Evolutionary conservation across 2,888 invertebrate genomes (phyloP), one percentile per base, ranked within the genome.

Genomic region (Eristalis intricaria): DNA sequence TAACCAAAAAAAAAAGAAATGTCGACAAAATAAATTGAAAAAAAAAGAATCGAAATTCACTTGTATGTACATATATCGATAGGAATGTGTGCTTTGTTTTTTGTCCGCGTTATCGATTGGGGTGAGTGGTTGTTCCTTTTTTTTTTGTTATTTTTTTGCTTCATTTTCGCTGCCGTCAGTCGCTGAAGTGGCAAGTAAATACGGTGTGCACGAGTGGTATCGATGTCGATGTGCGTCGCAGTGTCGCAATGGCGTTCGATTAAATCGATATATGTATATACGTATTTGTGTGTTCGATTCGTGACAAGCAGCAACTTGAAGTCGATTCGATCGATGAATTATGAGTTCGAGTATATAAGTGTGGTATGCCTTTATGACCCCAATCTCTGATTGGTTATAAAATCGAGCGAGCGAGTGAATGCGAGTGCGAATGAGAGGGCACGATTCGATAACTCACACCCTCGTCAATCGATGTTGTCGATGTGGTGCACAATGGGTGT

Each of bases 381-480:
- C 76, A 80, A 80, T 87, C 75, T 80, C 68, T 87, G 87, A 87
- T 87, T 87, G 87, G 87, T 26, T 64, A 10, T 40, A 26, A 66
- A 38, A 58, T 50, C 19, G 50, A 50, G 50, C 19, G 19, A 50
- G 50, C n/a, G 5, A 8, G 50, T 19, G 19, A 5, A 19, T 50
- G 50, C 8, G 50, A 74, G 26, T 32, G 32, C 64, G 40, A 69
- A 68, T 43, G 43, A 56, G 43, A 43, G 43, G 50, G 50, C 4
- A 10, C 50, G 50, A 50, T 19, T 50, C 50, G 50, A 50, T 50
- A 50, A 50, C 50, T 50, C 50, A 73, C 77, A 63, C 66, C 82
- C 74, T 75, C 69, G 50, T 50, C 50, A 50, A 50, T 50, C 19
- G n/a, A 50, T 50, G 8, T 8, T 19, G 19, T 50, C 32, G 32